phyloP scores from a whole-genome alignment of 2,113 vertebrate genomes.

The Phocoena phocoena region DNA sequence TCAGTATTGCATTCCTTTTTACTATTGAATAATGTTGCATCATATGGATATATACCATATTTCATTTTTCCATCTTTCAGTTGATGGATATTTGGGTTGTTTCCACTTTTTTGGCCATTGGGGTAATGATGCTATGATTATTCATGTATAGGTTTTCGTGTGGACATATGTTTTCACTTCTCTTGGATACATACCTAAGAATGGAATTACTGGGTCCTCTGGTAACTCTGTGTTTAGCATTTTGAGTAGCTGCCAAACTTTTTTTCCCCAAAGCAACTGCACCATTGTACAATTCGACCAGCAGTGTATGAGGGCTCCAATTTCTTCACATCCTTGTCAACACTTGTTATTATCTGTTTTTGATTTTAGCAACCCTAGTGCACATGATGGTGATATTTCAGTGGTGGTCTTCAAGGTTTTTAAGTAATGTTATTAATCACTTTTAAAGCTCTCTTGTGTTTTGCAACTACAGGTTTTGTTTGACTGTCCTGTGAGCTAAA shows the following conservation, averaged over 20 bases:
- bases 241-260: neutral
- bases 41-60: neutral
- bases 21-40: neutral
- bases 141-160: neutral
- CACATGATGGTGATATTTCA: neutral
- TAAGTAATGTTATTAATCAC: neutral
- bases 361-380: neutral
- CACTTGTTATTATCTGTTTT: neutral
- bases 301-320: neutral
- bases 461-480: slow-evolving; percentile 10
- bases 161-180: neutral
- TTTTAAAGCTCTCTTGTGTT: slow-evolving; percentile 11
- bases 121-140: neutral
- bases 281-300: neutral
- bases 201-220: neutral
- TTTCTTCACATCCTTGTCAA: slow-evolving; percentile 32
- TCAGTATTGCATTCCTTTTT: slow-evolving; percentile 1
- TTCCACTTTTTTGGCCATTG: neutral
- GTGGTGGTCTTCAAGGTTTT: neutral
- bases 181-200: neutral
- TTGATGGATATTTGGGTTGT: neutral
- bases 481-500: neutral
- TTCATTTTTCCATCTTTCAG: neutral
- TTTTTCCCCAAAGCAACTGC: neutral
- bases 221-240: slow-evolving; percentile 1